Percentiles rank a stretch among this genome's conserved stretches.
phyloP scores from a whole-genome alignment of 2,797 vertebrate genomes.

The Lateolabrax maculatus region DNA sequence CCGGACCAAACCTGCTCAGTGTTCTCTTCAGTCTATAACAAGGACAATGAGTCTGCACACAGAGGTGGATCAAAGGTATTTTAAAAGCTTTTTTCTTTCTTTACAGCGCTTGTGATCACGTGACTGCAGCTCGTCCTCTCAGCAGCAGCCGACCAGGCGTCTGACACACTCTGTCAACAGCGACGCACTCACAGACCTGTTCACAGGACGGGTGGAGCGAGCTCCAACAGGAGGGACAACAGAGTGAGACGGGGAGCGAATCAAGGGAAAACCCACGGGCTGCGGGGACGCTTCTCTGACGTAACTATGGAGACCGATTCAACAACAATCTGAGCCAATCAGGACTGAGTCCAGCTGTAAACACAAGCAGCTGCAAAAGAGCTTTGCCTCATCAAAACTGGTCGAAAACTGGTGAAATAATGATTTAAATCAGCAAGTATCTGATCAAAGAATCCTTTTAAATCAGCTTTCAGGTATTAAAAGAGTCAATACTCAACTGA shows the following conservation, averaged over 20 bases:
- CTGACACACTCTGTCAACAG: constrained; percentile 40
- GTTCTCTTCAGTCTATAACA: background rate
- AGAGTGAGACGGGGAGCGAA: background rate
- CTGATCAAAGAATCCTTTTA: background rate
- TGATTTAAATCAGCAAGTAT: background rate
- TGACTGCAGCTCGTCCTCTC: background rate
- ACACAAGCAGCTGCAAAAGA: no score
- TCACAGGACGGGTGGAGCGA: constrained; percentile 18
- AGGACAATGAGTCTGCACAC: background rate
- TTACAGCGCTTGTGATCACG: constrained; percentile 4
- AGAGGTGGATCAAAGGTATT: constrained; percentile 22
- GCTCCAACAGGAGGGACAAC: background rate
- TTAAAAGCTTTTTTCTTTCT: background rate
- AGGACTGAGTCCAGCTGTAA: background rate
- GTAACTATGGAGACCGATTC: background rate
- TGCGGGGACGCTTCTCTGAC: no score
- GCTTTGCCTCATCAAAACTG: no score
- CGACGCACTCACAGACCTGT: background rate
- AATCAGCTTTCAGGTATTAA: no score
- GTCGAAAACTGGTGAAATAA: no score
- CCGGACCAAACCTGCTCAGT: background rate
- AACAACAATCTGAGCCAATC: background rate
- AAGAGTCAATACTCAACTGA: background rate
- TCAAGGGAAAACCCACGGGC: no score
- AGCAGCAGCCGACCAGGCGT: constrained; percentile 7